These are phyloP conservation scores for Lonchura striata DNA, from an alignment of 2,113 vertebrate genomes.

Conservation along the genomic window DNA sequence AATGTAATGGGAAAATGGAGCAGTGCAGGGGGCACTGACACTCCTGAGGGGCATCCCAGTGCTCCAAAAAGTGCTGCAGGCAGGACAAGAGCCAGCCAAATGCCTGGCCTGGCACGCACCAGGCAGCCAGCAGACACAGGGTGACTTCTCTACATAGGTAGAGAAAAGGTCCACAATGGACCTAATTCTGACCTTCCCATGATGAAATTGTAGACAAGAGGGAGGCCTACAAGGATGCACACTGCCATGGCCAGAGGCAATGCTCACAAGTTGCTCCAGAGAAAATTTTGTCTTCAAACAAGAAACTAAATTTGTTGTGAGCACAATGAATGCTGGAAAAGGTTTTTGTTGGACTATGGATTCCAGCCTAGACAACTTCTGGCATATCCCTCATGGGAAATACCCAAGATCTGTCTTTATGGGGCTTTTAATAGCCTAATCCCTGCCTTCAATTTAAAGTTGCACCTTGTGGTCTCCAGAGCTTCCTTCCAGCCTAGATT, in stretches of 20 bases:
- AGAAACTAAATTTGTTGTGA: neutral
- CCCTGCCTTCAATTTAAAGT: neutral
- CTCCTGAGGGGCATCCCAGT: neutral
- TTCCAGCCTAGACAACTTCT: neutral
- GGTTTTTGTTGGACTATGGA: neutral
- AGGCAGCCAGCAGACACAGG: neutral
- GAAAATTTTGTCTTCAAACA: neutral
- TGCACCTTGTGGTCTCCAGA: neutral
- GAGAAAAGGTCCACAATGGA: neutral
- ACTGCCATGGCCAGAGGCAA: neutral
- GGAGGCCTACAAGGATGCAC: neutral
- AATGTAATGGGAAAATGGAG: no score
- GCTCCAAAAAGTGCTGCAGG: fast-evolving
- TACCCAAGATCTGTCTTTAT: neutral
- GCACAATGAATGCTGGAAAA: neutral
- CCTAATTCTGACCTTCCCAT: neutral
- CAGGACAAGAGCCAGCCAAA: neutral
- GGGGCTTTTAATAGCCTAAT: neutral
- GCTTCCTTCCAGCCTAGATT: neutral
- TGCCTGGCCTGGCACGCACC: neutral
- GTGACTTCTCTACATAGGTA: no score
- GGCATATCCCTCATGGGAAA: neutral
- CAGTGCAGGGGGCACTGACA: neutral
- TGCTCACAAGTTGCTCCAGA: neutral
- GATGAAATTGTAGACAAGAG: neutral